phyloP scores from a whole-genome alignment of 2,797 vertebrate genomes.

The Carcharodon carcharias region DNA sequence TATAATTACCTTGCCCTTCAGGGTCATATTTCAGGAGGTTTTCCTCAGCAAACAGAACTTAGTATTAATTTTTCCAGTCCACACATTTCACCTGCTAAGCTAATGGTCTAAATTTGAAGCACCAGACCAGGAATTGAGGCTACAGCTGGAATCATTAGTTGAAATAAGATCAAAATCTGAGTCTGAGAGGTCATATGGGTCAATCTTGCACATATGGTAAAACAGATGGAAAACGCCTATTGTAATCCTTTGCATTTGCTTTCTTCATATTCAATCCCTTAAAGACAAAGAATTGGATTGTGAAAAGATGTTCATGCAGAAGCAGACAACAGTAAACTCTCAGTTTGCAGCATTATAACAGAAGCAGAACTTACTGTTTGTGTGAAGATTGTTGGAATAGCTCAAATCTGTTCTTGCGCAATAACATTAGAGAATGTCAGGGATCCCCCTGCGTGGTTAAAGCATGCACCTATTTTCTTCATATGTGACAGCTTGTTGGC shows the following conservation, averaged over 20 bases:
- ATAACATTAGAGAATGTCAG: constrained; percentile 59
- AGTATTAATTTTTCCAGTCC: not conserved
- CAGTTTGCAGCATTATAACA: constrained; percentile 53
- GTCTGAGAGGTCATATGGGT: constrained; percentile 50
- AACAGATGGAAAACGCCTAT: constrained; percentile 50
- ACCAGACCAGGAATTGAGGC: not conserved
- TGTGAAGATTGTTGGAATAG: constrained; percentile 52
- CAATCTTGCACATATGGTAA: constrained; percentile 49
- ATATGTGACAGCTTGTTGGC: constrained; percentile 53
- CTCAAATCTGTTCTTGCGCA: constrained; percentile 53
- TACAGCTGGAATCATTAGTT: not conserved
- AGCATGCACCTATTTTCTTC: constrained; percentile 58
- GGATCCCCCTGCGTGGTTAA: constrained; percentile 54
- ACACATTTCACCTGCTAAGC: not conserved
- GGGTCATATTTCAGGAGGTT: not conserved
- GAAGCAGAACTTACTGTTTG: constrained; percentile 48
- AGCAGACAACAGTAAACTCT: constrained; percentile 52
- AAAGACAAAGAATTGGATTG: constrained; percentile 51
- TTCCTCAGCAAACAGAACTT: not conserved
- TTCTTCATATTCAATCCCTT: constrained; percentile 42
- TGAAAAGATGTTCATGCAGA: constrained; percentile 53
- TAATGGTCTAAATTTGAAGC: not conserved
- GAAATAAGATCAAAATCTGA: constrained; percentile 50
- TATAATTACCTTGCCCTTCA: not conserved
- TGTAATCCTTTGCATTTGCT: constrained; percentile 46